Evolutionary conservation across 2,888 invertebrate species (phyloP), one percentile per base, ranked within the genome.

Genomic region (Anorthoa munda): DNA sequence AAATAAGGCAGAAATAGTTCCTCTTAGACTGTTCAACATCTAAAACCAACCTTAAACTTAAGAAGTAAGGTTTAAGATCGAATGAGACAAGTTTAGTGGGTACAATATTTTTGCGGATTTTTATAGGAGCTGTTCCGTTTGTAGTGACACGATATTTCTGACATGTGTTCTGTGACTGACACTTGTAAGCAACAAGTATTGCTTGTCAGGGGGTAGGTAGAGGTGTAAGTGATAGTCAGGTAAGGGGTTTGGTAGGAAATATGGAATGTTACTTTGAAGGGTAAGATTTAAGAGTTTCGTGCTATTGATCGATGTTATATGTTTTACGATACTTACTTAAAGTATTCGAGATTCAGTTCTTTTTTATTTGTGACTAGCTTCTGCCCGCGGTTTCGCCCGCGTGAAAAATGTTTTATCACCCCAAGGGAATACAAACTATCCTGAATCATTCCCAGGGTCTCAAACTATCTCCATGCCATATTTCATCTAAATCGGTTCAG

Each of bases 1-100:
- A 90, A 89, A 90, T 90, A 89, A 84, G 80, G 77, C 80, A 82
- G 79, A 79, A 87, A 89, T 87, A 90, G 83, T 83, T 82, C 73
- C 60, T 61, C 58, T 71, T 77, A 82, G 68, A 59, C 45, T 51
- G 46, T 21, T 51, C 2, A 13, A 7, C 2, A 23, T 50, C 55
- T 51, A 84, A 86, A 82, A 77, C 15, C n/a, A 13, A 77, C 78
- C 74, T 53, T 87, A 81, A 39, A 0, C 0, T 11, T 18, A 11
- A 1, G 5, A 0, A 0, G 23, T 76, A 87, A 67, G 67, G 85
- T 81, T 63, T 21, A 72, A 60, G 75, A 45, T 82, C 9, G 66
- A 2, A 5, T 50, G 65, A 7, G 21, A 2, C 9, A 13, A 21
- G 45, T 76, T 60, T 65, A 72, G 63, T 71, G 53, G 39, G 78